Conservation (phyloP, 1,140 invertebrate species). For the Drosophila auraria region DNA sequence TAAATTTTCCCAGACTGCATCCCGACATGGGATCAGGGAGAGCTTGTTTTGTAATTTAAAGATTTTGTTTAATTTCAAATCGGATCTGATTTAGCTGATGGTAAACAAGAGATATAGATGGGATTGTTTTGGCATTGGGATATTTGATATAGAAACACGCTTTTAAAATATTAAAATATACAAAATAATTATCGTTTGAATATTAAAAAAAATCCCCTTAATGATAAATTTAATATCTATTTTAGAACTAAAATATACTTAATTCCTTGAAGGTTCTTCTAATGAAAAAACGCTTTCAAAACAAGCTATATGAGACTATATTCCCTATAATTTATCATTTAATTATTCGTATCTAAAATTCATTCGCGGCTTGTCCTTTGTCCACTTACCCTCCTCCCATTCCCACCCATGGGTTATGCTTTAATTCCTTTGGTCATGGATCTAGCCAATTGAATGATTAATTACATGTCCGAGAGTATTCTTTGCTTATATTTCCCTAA, state of each 20-base stretch:
- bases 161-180: neutral
- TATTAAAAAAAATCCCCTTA: neutral
- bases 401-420: slow-evolving; percentile 36
- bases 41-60: slow-evolving; percentile 51
- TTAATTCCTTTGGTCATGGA: slow-evolving; percentile 67
- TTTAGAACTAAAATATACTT: too few species aligned
- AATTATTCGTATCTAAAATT: slow-evolving; percentile 28
- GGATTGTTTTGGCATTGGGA: neutral
- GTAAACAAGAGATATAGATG: slow-evolving; percentile 40
- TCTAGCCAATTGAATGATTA: slow-evolving; percentile 74
- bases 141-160: neutral
- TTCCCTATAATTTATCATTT: slow-evolving; percentile 16
- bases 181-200: neutral
- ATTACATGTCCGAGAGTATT: slow-evolving; percentile 51
- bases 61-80: slow-evolving; percentile 44
- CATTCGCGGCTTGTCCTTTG: slow-evolving; percentile 51
- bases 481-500: slow-evolving; percentile 17
- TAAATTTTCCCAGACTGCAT: slow-evolving; percentile 32
- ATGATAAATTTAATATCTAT: too few species aligned
- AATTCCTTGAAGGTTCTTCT: too few species aligned
- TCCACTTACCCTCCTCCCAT: slow-evolving; percentile 47
- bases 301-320: neutral
- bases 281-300: neutral
- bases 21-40: slow-evolving; percentile 26
- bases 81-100: slow-evolving; percentile 49